These are phyloP conservation scores for Otocyon megalotis DNA, from an alignment of 2,113 vertebrate genomes.

Conservation along the genomic window DNA sequence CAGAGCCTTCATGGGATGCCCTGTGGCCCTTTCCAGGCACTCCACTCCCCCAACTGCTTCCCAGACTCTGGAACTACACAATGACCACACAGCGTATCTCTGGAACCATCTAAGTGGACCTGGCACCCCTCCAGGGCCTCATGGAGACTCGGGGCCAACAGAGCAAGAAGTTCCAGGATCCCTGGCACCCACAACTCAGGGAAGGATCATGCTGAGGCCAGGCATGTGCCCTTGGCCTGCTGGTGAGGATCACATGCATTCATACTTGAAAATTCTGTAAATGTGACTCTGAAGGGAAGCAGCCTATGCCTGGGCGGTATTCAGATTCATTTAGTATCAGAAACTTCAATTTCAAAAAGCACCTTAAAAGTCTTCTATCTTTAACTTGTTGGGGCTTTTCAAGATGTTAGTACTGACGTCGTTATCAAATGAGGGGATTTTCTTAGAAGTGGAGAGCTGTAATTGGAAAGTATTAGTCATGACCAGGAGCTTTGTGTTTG, in stretches of 20 bases:
- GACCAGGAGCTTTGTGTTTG: too few species aligned
- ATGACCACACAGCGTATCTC: rapidly evolving
- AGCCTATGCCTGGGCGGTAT: neutral
- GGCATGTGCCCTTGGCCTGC: too few species aligned
- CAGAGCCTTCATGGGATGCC: too few species aligned
- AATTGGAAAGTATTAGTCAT: neutral
- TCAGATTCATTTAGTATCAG: neutral
- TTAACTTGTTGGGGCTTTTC: neutral
- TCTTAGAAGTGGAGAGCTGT: neutral
- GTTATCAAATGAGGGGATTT: neutral
- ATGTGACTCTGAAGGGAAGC: neutral
- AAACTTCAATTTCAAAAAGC: neutral
- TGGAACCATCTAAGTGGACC: too few species aligned
- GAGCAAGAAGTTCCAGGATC: neutral
- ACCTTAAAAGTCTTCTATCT: neutral
- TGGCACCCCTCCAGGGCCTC: neutral
- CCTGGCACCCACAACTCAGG: too few species aligned
- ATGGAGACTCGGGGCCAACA: rapidly evolving
- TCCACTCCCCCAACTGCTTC: too few species aligned
- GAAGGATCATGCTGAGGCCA: too few species aligned
- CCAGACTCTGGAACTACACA: neutral
- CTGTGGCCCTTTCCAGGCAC: rapidly evolving
- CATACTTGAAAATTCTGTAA: neutral
- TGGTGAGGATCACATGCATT: neutral
- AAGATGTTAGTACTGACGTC: neutral